A percentile compares a stretch with the other conserved stretches of the same genome.
Evolutionary conservation across 2,797 vertebrate genomes (phyloP).

Genomic region (Adrianichthys oophorus): DNA sequence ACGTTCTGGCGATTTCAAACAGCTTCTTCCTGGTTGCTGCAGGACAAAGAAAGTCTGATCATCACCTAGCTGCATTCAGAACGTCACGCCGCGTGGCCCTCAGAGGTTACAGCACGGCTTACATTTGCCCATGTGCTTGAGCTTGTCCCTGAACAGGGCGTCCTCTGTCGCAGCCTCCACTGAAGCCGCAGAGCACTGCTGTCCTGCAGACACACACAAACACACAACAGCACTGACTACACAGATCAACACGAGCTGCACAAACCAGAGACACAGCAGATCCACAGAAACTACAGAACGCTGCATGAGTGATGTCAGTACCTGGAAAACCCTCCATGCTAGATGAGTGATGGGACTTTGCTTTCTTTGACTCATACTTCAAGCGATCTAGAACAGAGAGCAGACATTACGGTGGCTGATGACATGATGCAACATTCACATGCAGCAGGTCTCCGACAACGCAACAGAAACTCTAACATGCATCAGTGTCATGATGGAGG

Average conservation of each 20-base stretch:
- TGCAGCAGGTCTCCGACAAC: too few relatives aligned
- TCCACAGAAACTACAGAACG: conserved; percentile 5
- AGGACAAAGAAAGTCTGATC: conserved; percentile 37
- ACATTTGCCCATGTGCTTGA: conserved; percentile 99
- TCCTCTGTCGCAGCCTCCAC: conserved; percentile 89
- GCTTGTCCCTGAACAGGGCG: conserved; percentile 95
- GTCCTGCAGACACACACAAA: conserved; percentile 67
- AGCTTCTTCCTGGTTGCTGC: conserved; percentile 95
- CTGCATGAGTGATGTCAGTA: conserved; percentile 67
- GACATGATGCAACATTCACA: neutral
- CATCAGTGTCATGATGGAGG: neutral
- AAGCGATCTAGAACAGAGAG: conserved; percentile 90
- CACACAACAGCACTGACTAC: conserved; percentile 10
- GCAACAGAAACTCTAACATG: neutral
- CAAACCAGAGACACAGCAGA: neutral
- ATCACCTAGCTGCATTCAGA: neutral
- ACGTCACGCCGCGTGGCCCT: neutral
- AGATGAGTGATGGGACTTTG: conserved; percentile 83
- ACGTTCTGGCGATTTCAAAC: conserved; percentile 94
- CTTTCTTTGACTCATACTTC: conserved; percentile 97
- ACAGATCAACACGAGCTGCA: neutral
- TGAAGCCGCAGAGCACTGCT: conserved; percentile 71
- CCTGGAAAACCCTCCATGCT: conserved; percentile 79
- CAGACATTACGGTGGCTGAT: conserved; percentile 58
- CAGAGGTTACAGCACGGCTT: conserved; percentile 58